Evolutionary conservation across 2,113 vertebrate species (phyloP).

Genomic region (Seriola dumerili): DNA sequence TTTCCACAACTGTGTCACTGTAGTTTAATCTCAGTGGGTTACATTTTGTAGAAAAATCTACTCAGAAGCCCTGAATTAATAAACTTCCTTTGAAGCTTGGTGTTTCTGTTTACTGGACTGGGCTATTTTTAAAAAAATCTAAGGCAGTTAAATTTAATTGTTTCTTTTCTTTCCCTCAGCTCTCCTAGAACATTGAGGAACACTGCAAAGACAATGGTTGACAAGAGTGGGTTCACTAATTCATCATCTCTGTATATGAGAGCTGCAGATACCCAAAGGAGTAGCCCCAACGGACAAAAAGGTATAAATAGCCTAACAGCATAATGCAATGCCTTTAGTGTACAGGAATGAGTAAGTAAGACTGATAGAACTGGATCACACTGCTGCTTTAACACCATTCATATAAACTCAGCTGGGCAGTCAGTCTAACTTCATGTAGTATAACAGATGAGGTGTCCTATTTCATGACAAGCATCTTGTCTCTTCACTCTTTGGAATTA

Average conservation of each 20-base stretch:
- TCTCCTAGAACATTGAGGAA: neutral
- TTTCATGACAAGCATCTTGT: constrained; percentile 28
- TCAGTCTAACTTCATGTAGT: constrained; percentile 10
- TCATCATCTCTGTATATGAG: constrained; percentile 12
- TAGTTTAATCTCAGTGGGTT: neutral
- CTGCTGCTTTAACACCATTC: neutral
- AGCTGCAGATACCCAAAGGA: neutral
- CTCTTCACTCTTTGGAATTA: neutral
- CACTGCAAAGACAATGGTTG: neutral
- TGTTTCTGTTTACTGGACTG: neutral
- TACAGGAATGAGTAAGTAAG: neutral
- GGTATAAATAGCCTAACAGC: neutral
- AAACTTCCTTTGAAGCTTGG: too few species aligned
- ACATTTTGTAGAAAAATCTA: neutral
- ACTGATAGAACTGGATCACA: constrained; percentile 5
- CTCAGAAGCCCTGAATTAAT: too few species aligned
- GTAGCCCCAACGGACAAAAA: neutral
- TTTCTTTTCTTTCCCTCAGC: neutral
- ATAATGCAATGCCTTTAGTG: neutral
- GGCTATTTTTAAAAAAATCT: constrained; percentile 3
- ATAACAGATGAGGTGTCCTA: constrained; percentile 10
- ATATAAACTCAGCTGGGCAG: constrained; percentile 29
- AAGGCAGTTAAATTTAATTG: neutral
- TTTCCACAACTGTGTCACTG: neutral
- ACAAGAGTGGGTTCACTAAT: neutral